These are phyloP conservation scores for Melinaea marsaeus DNA, from an alignment of 2,888 invertebrate species.

Conservation along the genomic window DNA sequence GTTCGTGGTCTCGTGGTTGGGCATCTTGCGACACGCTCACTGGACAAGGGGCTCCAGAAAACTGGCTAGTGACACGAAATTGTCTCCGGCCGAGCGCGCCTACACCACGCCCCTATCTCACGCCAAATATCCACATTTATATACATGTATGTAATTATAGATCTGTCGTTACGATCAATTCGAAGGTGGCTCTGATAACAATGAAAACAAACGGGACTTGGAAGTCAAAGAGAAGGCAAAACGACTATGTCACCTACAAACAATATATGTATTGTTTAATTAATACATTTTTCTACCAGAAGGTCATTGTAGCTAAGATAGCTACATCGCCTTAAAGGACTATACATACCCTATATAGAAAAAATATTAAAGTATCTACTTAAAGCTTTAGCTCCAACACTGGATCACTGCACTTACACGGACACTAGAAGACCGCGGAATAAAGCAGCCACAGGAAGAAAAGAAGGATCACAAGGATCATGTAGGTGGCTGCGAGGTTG, in stretches of 20 bases:
- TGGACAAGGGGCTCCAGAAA: constrained; percentile 60
- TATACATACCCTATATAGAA: too few relatives aligned
- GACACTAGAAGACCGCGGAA: constrained; percentile 72
- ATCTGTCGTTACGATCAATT: constrained; percentile 48
- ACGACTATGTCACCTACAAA: neutral
- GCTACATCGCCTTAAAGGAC: too few relatives aligned
- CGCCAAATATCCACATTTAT: constrained; percentile 55
- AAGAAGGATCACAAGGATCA: constrained; percentile 81
- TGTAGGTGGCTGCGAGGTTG: constrained; percentile 83
- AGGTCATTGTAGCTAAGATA: too few relatives aligned
- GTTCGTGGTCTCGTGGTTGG: constrained; percentile 80
- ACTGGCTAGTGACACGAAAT: constrained; percentile 51
- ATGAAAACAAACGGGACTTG: constrained; percentile 26
- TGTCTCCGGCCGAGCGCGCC: constrained; percentile 45
- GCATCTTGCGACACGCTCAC: constrained; percentile 64
- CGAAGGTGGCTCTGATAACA: constrained; percentile 28
- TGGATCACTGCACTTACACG: constrained; percentile 19
- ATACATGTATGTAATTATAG: constrained; percentile 58
- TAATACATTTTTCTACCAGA: too few relatives aligned
- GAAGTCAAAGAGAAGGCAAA: neutral
- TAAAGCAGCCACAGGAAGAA: constrained; percentile 83
- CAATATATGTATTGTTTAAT: neutral
- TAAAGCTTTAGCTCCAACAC: too few relatives aligned
- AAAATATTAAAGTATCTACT: too few relatives aligned
- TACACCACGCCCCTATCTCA: constrained; percentile 51